Conservation (phyloP, 2,888 invertebrate genomes). For the Labia minor region DNA sequence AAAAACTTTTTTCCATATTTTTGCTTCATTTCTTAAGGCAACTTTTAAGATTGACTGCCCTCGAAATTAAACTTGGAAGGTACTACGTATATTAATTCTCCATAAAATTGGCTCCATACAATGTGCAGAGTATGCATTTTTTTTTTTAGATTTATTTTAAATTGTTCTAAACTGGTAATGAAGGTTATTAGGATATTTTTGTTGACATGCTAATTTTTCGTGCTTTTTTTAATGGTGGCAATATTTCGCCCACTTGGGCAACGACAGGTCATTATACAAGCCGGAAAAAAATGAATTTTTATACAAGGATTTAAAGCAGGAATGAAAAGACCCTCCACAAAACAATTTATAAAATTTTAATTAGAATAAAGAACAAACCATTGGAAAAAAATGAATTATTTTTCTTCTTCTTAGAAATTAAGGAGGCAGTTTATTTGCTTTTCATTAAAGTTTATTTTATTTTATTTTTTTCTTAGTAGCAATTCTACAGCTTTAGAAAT, state of each 20-base stretch:
- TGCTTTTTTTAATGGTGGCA: constrained; percentile 31
- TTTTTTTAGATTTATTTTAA: constrained; percentile 22
- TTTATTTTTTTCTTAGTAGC: too few relatives aligned
- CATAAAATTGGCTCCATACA: constrained; percentile 26
- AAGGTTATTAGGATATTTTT: constrained; percentile 28
- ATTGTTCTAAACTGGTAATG: constrained; percentile 25
- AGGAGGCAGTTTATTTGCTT: too few relatives aligned
- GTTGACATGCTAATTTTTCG: constrained; percentile 33
- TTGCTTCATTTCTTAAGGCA: constrained; percentile 23
- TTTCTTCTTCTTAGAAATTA: background rate
- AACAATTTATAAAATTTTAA: constrained; percentile 9
- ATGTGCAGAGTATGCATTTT: constrained; percentile 33
- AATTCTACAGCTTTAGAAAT: too few relatives aligned
- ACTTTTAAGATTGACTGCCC: constrained; percentile 28
- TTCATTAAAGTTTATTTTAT: too few relatives aligned
- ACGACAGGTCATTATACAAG: constrained; percentile 32
- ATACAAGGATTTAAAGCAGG: background rate
- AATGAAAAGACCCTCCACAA: background rate
- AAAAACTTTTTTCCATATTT: constrained; percentile 23
- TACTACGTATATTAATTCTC: constrained; percentile 27
- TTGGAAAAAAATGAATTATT: background rate
- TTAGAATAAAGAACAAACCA: background rate
- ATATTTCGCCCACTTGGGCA: constrained; percentile 31
- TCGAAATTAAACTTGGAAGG: constrained; percentile 27
- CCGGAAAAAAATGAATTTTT: constrained; percentile 20